Base-by-base conservation (phyloP, 2,797 vertebrate genomes). In the Clangula hyemalis region DNA sequence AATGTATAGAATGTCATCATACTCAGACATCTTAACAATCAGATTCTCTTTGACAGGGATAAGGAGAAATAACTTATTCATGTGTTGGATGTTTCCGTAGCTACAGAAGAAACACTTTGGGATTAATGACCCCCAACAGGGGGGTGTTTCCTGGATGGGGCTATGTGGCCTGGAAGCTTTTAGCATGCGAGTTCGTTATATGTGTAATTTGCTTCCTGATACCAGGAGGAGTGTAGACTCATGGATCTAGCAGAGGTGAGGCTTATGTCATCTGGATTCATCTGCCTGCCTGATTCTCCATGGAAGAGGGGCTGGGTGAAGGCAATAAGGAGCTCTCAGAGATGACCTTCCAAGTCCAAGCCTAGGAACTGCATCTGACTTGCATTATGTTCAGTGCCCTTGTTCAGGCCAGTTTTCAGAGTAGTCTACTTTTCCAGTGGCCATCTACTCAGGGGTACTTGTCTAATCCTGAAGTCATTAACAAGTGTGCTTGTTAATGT, bases 391-490 rank as follows among this genome's bases (percentile, higher is more conserved):
- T 54, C 18, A 38, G 13, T 60, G 62, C 8, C 62, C 8, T 28
- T 34, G 45, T 36, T 85, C 6, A 47, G n/a, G n/a, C 19, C 11
- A 32, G 28, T 27, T 86, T n/a, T 56, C 3, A 1, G 38, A 19
- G 49, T 38, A 39, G 77, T 14, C 43, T 6, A 0, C 49, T 20
- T 49, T 24, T 65, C 68, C 21, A 25, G 22, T 2, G 7, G 36
- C 13, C 0, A 0, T 66, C 43, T 34, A 25, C 18, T 45, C 25
- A 11, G 14, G 25, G 24, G 15, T 0, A 0, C 77, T 61, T 6
- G 22, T 60, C 8, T 28, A 71, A 5, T 34, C n/a, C 32, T 2
- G 21, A 30, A 22, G 13, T 19, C 49, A n/a, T n/a, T 78, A 39
- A 47, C 21, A 57, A 53, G 32, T 16, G 28, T 69, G 21, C 18